A percentile compares a stretch with the other conserved stretches of the same genome.
These are phyloP conservation scores for Aegotheles bennettii DNA, from an alignment of 2,113 vertebrate genomes.

Conservation along the genomic window DNA sequence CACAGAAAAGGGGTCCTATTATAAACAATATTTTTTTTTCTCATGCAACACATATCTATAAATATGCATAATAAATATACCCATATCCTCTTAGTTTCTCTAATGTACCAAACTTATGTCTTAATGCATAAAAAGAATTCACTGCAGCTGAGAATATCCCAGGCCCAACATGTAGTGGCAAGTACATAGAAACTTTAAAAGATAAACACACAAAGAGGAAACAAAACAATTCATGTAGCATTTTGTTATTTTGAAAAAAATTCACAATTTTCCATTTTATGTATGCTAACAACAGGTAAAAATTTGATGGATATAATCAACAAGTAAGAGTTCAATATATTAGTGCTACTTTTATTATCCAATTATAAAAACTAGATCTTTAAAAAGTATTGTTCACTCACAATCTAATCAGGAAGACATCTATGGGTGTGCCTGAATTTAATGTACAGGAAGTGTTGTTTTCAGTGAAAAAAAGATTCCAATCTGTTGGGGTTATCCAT, in stretches of 20 bases:
- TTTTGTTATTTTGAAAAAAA: background rate
- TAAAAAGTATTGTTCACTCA: background rate
- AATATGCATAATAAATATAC: background rate
- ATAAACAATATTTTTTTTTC: background rate
- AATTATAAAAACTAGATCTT: background rate
- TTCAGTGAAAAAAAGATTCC: background rate
- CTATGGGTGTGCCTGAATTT: background rate
- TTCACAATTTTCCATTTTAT: background rate
- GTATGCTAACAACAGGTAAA: background rate
- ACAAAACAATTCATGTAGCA: rapidly evolving
- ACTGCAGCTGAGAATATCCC: background rate
- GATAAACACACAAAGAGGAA: background rate
- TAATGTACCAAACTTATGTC: background rate
- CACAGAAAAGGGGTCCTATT: background rate
- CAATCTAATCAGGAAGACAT: background rate
- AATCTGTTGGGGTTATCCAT: background rate
- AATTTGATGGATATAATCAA: background rate
- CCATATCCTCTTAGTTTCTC: background rate
- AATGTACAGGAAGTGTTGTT: background rate
- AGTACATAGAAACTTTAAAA: background rate
- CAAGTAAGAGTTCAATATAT: background rate
- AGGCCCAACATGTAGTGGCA: background rate
- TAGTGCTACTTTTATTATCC: background rate
- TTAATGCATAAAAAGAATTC: background rate
- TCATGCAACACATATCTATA: background rate